Evolutionary conservation across 2,797 vertebrate genomes (phyloP), one percentile per base, ranked within the genome.

Genomic region (Enteromius afrohamiltoni): DNA sequence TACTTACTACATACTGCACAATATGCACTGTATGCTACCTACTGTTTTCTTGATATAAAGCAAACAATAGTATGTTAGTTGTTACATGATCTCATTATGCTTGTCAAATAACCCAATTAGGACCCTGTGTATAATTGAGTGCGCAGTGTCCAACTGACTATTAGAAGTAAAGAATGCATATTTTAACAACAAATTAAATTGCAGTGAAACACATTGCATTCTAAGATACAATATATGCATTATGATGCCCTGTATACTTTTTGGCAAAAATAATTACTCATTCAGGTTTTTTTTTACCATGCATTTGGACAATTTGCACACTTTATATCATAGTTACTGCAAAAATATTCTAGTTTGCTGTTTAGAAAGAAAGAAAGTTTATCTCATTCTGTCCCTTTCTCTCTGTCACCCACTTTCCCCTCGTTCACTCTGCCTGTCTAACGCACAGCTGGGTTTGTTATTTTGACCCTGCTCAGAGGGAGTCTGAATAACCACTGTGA

Each of bases 401-500:
- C 47, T 79, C 49, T 53, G 16, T 65, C 47, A 29, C 40, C 42
- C 11, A 23, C 58, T 83, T 77, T 68, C 47, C 47, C 23, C 47
- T 29, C 45, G 0, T 64, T 76, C n/a, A 1, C 60, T 75, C 60
- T 68, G 4, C 77, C 81, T 77, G 14, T 82, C 60, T 76, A 68
- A 37, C 5, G 19, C 64, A 77, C 81, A 82, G 71, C 71, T 77
- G 51, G 23, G 64, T 49, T 60, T 77, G 64, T 69, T 83, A 47
- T 69, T 69, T 77, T 69, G 82, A 69, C 82, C 73, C 74, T 45
- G 40, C 62, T 45, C 37, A 6, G 34, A 77, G 60, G 62, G 64
- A 67, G 80, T 82, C 60, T 26, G 60, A 77, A 77, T 67, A 76
- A 82, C 67, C 71, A 47, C 64, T 70, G 64, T 55, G 31, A 75